Evolutionary conservation across 2,888 invertebrate species (phyloP), one percentile per base, ranked within the genome.

Genomic region (Thymelicus acteon): DNA sequence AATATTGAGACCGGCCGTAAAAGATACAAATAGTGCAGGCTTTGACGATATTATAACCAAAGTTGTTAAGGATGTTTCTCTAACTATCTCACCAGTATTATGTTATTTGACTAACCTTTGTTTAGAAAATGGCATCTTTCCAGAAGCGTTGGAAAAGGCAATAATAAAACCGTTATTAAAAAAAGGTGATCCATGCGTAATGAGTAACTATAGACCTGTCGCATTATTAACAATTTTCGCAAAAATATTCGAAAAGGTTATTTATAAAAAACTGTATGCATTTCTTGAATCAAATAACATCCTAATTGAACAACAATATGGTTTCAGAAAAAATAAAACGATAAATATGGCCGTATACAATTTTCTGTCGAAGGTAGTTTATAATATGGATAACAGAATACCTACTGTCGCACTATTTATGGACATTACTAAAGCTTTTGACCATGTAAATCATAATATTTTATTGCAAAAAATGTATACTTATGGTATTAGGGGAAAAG

Each of bases 171-270:
- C 65, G 7, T 24, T 57, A 44, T 6, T 15, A 0, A 65, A 65
- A 48, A 64, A 54, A 54, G 52, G 19, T 19, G 64, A 64, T 39
- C 52, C 40, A 12, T 52, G 37, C 7, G 13, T 7, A 6, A 8
- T 49, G 0, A 48, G 6, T 15, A 61, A 62, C n/a, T 62, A 62
- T 15, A 47, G 62, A 31, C 48, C 62, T 2, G 24, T 54, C 3
- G 64, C 64, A 6, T 54, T 65, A 39, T 13, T 52, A 7, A 10
- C 64, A 10, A 40, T 64, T 7, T 64, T 64, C 31, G 12, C 64
- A 6, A 64, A 65, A 8, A 24, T 65, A 15, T 65, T 13, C 37
- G 64, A 65, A 65, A 65, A 65, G 40, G 15, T 54, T 4, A 54
- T 65, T 1, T 44, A 40, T 10, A 65, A 54, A 13, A 24, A 13